phyloP scores from a whole-genome alignment of 2,888 invertebrate species.

The Diaphora mendica region DNA sequence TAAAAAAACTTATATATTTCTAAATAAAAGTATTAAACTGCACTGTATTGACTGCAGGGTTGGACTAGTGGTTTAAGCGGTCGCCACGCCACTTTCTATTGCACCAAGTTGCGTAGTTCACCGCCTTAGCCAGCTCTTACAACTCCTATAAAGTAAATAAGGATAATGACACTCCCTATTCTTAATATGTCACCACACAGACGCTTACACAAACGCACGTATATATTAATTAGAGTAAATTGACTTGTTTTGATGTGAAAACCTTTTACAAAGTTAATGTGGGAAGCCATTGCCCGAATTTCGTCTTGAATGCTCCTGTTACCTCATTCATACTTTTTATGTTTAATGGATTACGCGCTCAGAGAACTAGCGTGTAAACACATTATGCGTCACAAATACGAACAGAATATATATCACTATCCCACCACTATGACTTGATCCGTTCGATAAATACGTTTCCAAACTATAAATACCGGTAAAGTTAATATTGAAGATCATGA shows the following conservation, averaged over 20 bases:
- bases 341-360: background rate
- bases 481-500: slow-evolving; percentile 14
- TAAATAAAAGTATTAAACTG: no score
- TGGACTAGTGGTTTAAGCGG: no score
- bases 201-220: background rate
- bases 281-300: background rate
- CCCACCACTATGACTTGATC: slow-evolving; percentile 18
- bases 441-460: background rate
- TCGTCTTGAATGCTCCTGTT: background rate
- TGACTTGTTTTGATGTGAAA: background rate
- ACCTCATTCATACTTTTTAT: background rate
- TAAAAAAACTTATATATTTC: no score
- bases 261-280: background rate
- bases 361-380: background rate
- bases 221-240: background rate
- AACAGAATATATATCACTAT: slow-evolving; percentile 23
- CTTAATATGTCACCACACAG: no score
- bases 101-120: no score
- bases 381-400: slow-evolving; percentile 13
- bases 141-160: no score
- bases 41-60: no score
- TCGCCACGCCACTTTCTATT: no score
- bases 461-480: background rate
- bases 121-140: no score
- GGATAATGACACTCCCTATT: no score